Percentiles rank a stretch among this genome's conserved stretches.
These are phyloP conservation scores for Calidris pugnax DNA, from an alignment of 2,113 vertebrate genomes.

Conservation along the genomic window DNA sequence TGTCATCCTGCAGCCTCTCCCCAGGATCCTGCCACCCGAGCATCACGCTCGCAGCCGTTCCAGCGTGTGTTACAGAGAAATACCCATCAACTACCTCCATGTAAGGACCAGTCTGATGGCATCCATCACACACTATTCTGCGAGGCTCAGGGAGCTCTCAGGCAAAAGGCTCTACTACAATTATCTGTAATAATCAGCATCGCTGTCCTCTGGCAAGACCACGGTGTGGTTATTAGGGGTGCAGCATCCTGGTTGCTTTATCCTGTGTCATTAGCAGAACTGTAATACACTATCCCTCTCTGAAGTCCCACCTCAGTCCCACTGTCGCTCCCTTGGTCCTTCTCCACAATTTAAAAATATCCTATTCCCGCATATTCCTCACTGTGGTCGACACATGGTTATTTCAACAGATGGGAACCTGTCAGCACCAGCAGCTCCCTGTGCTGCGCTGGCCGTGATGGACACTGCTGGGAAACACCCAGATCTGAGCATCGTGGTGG, in stretches of 20 bases:
- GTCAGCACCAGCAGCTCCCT: neutral
- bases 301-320: neutral
- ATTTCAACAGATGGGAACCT: neutral
- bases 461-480: neutral
- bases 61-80: neutral
- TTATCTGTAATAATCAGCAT: neutral
- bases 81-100: neutral
- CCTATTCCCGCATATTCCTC: neutral
- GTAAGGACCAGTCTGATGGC: neutral
- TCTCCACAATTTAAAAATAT: neutral
- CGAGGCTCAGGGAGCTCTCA: neutral
- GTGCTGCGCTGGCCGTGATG: neutral
- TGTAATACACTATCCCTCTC: neutral
- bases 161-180: neutral
- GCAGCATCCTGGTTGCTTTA: neutral
- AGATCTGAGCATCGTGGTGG: neutral
- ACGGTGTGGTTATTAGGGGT: neutral
- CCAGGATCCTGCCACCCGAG: neutral
- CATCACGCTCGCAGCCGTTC: rapidly evolving
- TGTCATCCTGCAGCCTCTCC: neutral
- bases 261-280: neutral
- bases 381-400: neutral
- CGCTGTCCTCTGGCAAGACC: neutral
- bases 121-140: neutral
- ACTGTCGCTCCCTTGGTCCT: neutral